These are phyloP conservation scores for Urosaurus nigricauda DNA, from an alignment of 2,797 vertebrate species.

Conservation along the genomic window DNA sequence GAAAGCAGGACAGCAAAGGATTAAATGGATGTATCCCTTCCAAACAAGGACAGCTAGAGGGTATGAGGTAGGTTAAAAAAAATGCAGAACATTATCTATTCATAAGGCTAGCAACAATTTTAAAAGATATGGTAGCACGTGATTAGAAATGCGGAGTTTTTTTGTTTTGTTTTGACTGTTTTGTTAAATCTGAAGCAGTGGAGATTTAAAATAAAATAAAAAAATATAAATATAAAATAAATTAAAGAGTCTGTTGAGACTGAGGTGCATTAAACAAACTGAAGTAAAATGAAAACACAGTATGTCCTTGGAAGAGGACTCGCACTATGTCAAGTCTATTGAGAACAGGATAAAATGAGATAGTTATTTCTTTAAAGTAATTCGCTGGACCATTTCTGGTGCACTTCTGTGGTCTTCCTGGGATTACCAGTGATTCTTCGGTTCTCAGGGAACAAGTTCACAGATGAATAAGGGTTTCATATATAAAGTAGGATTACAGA, in stretches of 20 bases:
- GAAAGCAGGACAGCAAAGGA: too few species aligned
- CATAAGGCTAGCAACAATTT: too few species aligned
- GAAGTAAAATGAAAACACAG: neutral
- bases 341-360: neutral
- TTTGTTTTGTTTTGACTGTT: neutral
- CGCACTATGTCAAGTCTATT: neutral
- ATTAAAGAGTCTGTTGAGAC: neutral
- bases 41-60: too few species aligned
- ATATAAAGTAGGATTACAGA: conserved; percentile 4
- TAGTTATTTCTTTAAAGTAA: conserved; percentile 14
- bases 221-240: neutral
- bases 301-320: neutral
- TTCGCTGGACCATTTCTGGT: conserved; percentile 3
- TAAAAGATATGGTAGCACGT: too few species aligned
- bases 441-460: conserved; percentile 26
- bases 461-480: neutral
- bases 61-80: too few species aligned
- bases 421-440: neutral
- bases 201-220: neutral
- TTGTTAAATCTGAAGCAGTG: too few species aligned
- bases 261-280: neutral
- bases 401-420: neutral
- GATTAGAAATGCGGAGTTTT: neutral
- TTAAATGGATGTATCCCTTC: too few species aligned
- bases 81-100: too few species aligned